Evolutionary conservation across 2,888 invertebrate genomes (phyloP), one percentile per base, ranked within the genome.

Genomic region (Ophioninae sp.): DNA sequence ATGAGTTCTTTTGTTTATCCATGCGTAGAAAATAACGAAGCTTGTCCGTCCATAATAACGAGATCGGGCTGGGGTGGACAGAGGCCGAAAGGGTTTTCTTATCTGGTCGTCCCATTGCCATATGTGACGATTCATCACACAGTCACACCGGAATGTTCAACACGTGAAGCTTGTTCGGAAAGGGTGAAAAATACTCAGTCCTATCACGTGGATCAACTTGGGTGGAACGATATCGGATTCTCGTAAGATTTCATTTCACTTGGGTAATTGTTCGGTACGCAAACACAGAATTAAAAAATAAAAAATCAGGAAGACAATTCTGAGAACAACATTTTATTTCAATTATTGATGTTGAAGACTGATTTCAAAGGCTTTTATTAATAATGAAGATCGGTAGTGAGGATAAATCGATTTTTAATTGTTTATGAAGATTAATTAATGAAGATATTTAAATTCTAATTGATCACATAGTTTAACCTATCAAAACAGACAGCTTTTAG

Each of bases 1-100:
- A 50, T 50, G 13, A 6, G 50, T 50, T 6, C 6, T 7, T 13
- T 44, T 44, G 13, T 50, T 61, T 39, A 21, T 6, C 10, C 44
- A 59, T 13, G 13, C 23, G 1, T 57, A 65, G 65, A 39, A 17
- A 57, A 64, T 6, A 57, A 83, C 7, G 72, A 59, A 7, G 20
- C 59, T 10, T 95, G 95, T 87, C 94, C 95, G 8, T 91, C 92
- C 23, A 94, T 96, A 10, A 93, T 96, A 20, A 90, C 93, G 1
- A 94, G 94, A 87, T 91, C 92, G 0, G 92, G 94, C 73, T 96
- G 96, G 96, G 95, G 94, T n/a, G 95, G 94, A 0, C 90, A 93
- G 69, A 89, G 89, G 0, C 92, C 95, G 0, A 87, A 87, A 5
- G 91, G 93, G 7, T 92, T 95, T 6, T 93, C 94, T 78, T 96